Conservation (phyloP, 92 coral and sea anemone genomes). For the Epizoanthus ramosus region DNA sequence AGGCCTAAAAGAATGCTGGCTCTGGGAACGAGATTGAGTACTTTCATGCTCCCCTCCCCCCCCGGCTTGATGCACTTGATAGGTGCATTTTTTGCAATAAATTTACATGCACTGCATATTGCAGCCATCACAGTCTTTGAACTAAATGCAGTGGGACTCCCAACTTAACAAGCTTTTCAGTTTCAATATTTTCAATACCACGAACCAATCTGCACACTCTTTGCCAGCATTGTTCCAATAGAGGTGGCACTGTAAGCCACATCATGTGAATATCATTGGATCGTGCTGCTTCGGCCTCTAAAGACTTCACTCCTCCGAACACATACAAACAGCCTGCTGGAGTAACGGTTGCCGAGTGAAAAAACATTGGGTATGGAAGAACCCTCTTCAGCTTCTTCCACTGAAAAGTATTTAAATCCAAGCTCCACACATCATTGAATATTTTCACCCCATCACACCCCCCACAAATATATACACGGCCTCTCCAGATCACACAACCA, state of each 20-base stretch:
- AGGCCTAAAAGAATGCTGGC: too few relatives aligned
- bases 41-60: too few relatives aligned
- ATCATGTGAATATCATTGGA: conserved; percentile 78
- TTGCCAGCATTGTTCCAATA: conserved; percentile 71
- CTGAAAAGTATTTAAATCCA: conserved; percentile 72
- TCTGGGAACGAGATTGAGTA: too few relatives aligned
- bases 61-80: too few relatives aligned
- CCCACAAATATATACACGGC: conserved; percentile 79
- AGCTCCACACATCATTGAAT: conserved; percentile 90
- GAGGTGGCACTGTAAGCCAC: conserved; percentile 79
- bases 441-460: conserved; percentile 78
- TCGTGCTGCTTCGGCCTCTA: conserved; percentile 60
- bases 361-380: conserved; percentile 82
- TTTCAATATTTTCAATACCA: conserved; percentile 31
- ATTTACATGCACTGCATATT: too few relatives aligned
- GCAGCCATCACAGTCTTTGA: background rate
- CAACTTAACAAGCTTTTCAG: conserved; percentile 44
- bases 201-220: conserved; percentile 54
- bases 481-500: conserved; percentile 83
- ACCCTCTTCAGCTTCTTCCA: conserved; percentile 80
- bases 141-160: conserved; percentile 69
- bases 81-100: too few relatives aligned
- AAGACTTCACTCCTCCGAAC: conserved; percentile 92
- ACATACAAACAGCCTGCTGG: conserved; percentile 89
- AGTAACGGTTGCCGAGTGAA: conserved; percentile 95